Evolutionary conservation across 2,113 vertebrate genomes (phyloP), one percentile per base, ranked within the genome.

Genomic region (Gavia stellata): DNA sequence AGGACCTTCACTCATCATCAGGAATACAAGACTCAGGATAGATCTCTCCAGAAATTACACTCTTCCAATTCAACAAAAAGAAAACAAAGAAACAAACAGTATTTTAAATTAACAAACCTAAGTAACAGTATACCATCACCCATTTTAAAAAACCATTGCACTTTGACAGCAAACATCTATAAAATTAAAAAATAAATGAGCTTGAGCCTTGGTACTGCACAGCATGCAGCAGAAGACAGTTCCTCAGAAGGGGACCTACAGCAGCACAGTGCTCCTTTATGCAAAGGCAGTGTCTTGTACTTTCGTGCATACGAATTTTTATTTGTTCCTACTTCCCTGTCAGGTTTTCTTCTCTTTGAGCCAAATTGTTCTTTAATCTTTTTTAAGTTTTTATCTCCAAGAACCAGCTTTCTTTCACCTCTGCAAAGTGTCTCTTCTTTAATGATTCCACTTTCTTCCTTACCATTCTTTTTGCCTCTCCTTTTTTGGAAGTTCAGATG

Each of bases 391-490:
- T 96, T 96, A 96, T 96, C 96, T 95, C 75, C 86, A 88, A 96
- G 63, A 96, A 92, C 74, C 96, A 97, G 96, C 79, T 96, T 95
- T 61, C 52, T 95, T 96, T 95, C 92, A 96, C 96, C 94, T 96
- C 88, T 87, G 80, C 63, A 56, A 88, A 95, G 65, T 19, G 58
- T 44, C 23, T 91, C 31, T 49, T 90, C 52, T 96, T 86, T 93
- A 92, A 92, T 84, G 86, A 72, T 71, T 86, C 45, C 14, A 66
- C 74, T 91, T 93, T 92, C 61, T 78, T 93, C 72, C 40, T 67
- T 26, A 81, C 28, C 19, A 4, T 65, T 91, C 71, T 92, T 86
- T 67, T 61, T 59, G 31, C 7, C 24, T 63, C 61, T 83, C 17
- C 42, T 74, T 94, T 94, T 84, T 63, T 61, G 68, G 26, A 92